Evolutionary conservation across 2,113 vertebrate species (phyloP).

Genomic region (Varanus salvator): DNA sequence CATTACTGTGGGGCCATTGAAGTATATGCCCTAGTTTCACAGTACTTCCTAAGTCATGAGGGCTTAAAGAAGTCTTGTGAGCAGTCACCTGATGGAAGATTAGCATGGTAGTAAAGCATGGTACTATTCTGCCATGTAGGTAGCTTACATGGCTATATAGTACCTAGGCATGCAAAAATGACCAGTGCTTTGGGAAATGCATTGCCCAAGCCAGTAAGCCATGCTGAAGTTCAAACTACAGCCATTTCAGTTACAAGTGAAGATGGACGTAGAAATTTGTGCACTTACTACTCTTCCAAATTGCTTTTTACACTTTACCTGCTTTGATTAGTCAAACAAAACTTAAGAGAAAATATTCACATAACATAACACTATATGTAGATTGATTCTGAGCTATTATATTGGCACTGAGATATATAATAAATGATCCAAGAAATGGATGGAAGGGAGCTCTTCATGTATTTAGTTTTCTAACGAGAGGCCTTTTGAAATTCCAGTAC

Average conservation of each 20-base stretch:
- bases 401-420: not conserved
- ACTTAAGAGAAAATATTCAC: not conserved
- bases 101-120: conserved; percentile 67
- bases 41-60: conserved; percentile 57
- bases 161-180: conserved; percentile 9
- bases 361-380: not conserved
- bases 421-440: not conserved
- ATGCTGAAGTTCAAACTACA: too few species aligned
- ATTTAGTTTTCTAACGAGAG: not conserved
- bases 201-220: not conserved
- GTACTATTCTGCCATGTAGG: conserved; percentile 38
- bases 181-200: conserved; percentile 15
- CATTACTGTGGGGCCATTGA: conserved; percentile 66
- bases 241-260: not conserved
- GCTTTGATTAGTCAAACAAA: not conserved
- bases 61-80: conserved; percentile 79
- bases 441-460: not conserved
- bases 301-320: not conserved
- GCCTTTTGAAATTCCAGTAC: not conserved
- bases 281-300: not conserved
- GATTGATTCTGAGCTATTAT: too few species aligned
- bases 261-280: not conserved
- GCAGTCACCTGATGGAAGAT: conserved; percentile 84
- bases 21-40: conserved; percentile 53
- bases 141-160: not conserved